Conservation (phyloP, 2,797 vertebrate genomes). For the Oreochromis mossambicus region DNA sequence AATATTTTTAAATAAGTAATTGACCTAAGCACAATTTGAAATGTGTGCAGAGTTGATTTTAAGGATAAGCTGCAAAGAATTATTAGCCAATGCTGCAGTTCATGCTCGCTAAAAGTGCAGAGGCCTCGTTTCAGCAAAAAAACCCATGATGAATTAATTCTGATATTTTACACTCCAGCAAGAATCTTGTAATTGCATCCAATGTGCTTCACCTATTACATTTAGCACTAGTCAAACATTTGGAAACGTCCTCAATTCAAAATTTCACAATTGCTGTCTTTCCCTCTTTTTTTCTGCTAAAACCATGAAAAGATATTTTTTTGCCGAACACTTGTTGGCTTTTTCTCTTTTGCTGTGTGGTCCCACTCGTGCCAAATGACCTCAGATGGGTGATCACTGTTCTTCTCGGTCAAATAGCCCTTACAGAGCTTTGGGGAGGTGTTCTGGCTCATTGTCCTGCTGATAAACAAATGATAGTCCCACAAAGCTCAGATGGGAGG, state of each 20-base stretch:
- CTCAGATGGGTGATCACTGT: not conserved
- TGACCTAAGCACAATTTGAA: not conserved
- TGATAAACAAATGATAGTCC: not conserved
- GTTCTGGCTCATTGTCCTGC: not conserved
- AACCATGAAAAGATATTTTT: not conserved
- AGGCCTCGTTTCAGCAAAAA: not conserved
- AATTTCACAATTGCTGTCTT: too few species aligned
- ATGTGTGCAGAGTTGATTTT: not conserved
- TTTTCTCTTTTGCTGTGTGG: not conserved
- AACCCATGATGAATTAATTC: not conserved
- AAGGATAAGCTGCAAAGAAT: not conserved
- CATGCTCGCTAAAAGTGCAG: not conserved
- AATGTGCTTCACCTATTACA: not conserved
- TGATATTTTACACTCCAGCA: not conserved
- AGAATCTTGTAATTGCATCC: not conserved
- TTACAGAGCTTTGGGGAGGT: not conserved
- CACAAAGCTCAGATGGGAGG: not conserved
- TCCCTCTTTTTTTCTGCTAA: rapidly evolving
- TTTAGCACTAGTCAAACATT: not conserved
- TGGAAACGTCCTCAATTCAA: not conserved
- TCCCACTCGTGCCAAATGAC: not conserved
- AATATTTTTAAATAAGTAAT: not conserved
- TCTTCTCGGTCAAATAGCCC: not conserved
- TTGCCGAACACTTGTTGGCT: not conserved
- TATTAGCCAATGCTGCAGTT: not conserved